Evolutionary conservation across 2,113 vertebrate genomes (phyloP).

Genomic region (Ceratotherium simum): DNA sequence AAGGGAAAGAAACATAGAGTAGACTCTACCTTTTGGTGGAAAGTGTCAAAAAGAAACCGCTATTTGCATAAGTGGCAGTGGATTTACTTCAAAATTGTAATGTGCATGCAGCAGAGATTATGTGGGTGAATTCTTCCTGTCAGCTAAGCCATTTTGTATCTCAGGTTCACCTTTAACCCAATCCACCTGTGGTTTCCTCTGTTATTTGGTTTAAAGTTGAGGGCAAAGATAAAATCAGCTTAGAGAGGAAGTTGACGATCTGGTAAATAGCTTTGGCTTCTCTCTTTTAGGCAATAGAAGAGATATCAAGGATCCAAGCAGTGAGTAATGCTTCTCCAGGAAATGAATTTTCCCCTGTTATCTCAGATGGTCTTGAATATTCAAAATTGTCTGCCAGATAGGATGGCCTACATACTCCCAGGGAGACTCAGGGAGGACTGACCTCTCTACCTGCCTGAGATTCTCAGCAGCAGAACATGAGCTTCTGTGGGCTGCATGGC

Average conservation of each 20-base stretch:
- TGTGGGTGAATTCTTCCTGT: neutral
- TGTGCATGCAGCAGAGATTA: neutral
- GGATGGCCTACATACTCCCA: neutral
- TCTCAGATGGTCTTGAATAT: conserved; percentile 22
- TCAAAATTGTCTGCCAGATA: neutral
- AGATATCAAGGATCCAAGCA: neutral
- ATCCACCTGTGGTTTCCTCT: conserved; percentile 47
- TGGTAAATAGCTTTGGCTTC: conserved; percentile 41
- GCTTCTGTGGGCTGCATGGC: neutral
- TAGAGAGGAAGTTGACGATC: conserved; percentile 2
- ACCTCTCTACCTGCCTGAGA: neutral
- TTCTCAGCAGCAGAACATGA: neutral
- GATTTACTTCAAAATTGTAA: neutral
- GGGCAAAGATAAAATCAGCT: conserved; percentile 37
- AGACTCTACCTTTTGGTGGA: neutral
- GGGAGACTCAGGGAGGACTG: neutral
- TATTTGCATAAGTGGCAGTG: neutral
- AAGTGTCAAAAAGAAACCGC: neutral
- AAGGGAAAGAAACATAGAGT: neutral
- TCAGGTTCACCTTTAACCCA: neutral
- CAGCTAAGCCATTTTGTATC: neutral
- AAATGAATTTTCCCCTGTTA: neutral
- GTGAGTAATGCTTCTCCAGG: neutral
- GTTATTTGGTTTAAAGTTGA: conserved; percentile 51
- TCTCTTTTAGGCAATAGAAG: neutral